A percentile compares a stretch with the other conserved stretches of the same genome.
Evolutionary conservation across 2,797 vertebrate species (phyloP).

Genomic region (Thamnophis elegans): DNA sequence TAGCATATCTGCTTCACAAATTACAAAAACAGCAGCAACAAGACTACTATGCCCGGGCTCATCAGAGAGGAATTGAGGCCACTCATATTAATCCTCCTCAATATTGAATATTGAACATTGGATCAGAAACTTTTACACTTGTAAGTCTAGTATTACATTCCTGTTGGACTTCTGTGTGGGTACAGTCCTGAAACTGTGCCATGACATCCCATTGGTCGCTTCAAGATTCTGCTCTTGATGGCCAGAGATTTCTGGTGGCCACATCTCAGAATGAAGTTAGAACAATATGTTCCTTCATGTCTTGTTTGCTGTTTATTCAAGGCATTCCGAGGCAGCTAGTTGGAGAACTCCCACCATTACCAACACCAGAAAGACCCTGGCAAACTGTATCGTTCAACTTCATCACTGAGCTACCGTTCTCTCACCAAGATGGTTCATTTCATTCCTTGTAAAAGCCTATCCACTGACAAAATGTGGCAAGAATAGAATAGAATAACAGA

Average conservation of each 20-base stretch:
- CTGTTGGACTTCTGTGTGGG: too few species aligned
- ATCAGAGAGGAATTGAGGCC: background rate
- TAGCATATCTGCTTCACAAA: background rate
- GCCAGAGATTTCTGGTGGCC: background rate
- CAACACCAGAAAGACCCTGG: background rate
- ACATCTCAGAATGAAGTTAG: background rate
- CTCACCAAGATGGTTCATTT: background rate
- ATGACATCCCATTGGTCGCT: too few species aligned
- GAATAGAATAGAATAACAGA: too few species aligned
- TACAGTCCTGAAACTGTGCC: too few species aligned
- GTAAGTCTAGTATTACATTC: too few species aligned
- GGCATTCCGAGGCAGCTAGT: background rate
- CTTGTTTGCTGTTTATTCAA: background rate
- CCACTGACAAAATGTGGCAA: background rate
- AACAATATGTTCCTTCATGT: background rate
- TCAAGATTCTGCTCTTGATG: background rate
- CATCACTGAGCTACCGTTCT: background rate
- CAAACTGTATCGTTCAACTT: background rate
- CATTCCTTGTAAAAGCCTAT: background rate
- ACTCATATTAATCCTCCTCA: too few species aligned
- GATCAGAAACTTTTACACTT: too few species aligned
- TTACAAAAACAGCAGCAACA: background rate
- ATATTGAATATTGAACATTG: too few species aligned
- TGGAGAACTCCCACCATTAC: background rate
- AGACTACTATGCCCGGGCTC: background rate